Base-by-base conservation (phyloP, 2,888 invertebrate genomes). In the Nysson spinosus region DNA sequence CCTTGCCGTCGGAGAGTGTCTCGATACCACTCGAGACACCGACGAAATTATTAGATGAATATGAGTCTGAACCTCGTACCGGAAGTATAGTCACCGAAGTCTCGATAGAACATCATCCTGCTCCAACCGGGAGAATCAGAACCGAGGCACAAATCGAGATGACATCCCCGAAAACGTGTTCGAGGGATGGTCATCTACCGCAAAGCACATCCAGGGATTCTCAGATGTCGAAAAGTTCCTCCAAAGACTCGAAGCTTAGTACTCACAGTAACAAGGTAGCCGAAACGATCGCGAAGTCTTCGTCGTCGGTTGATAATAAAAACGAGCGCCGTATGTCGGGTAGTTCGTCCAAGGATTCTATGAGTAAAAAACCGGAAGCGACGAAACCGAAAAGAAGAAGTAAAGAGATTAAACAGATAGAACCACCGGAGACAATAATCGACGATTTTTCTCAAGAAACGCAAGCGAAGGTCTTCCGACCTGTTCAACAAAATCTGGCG, bases 1-100 rank as follows among this genome's bases (percentile, higher is more conserved):
- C 84, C 1, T 55, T 86, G 51, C 85, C 86, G 0, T 84, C 86
- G 40, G 86, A 86, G 54, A 86, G 84, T 56, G 82, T 84, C 4
- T 83, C 85, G 12, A 86, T 85, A 54, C 85, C 86, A 0, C 22
- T 84, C 17, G 84, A 85, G 28, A 85, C 85, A 0, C 86, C 86
- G 20, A 84, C 85, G 17, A 84, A 85, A 34, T 35, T 85, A 2
- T 43, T 85, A 39, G 85, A 87, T 57, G 85, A 85, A 17, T 83
- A 85, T 56, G 85, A 87, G 12, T 73, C 75, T 19, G 82, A 80
- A 39, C 80, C 71, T 0, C 71, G 58, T 42, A 72, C 63, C 39
- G 74, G 64, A 1, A 82, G 66, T 12, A 84, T 85, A 46, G 78
- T 87, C 14, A 87, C 85, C 16, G 81, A 87, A 52, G 87, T 79